Base-by-base conservation (phyloP, 2,888 invertebrate genomes). In the Cantharis rustica region DNA sequence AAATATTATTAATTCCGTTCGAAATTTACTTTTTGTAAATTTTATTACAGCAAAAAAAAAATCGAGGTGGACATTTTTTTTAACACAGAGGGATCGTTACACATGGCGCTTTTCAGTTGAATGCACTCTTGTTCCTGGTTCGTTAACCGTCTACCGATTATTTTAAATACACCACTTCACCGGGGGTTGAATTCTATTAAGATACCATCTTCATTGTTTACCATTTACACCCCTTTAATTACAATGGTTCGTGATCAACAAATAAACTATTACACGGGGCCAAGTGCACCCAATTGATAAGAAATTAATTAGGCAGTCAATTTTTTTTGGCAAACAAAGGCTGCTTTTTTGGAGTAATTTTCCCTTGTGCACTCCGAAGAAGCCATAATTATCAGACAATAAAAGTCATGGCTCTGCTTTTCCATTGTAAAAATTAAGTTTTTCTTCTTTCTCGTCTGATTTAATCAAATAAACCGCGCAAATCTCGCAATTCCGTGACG, bases 121-220 rank as follows among this genome's bases (percentile, higher is more conserved):
- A 72, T 16, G 68, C 47, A 69, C 26, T 71, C 70, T 62, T 23
- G 61, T 69, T 77, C 62, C 66, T 31, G 62, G 72, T 70, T 76
- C 69, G 69, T 75, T 73, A 72, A 73, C 69, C 69, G 76, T 73
- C 64, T 69, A 64, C 72, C 73, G 27, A 64, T 11, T 64, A 47
- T 64, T 76, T 73, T 73, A 68, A 68, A 73, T 23, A 66, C 68
- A 68, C 73, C 68, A 27, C 73, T 68, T 11, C 61, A 61, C 20
- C 17, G 20, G 31, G 68, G 73, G 68, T 66, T 66, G 23, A 20
- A 66, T 66, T 66, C 64, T 47, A 47, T 47, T 47, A 47, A 47
- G 64, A 66, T 66, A 20, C 20, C 64, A 66, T 66, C 64, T 66
- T 23, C 17, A 66, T 66, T 66, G 17, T 66, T 66, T 66, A 11